Base-by-base conservation (phyloP, 2,797 vertebrate species). In the Dipus sagitta region DNA sequence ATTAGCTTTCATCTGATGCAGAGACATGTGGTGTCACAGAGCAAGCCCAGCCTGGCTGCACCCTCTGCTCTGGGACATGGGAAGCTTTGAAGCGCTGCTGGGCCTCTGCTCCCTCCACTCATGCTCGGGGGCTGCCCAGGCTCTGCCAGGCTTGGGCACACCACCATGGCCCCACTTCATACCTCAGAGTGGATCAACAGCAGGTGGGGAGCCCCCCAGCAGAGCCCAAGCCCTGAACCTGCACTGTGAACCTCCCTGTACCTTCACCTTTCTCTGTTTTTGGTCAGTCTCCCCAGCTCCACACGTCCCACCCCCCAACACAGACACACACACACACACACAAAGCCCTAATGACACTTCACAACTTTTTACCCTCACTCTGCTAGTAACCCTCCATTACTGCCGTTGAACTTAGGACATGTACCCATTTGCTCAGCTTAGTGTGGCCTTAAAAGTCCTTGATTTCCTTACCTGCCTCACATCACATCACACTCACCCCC, bases 351-450 rank as follows among this genome's bases (percentile, higher is more conserved):
- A 6, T 10, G 60, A 89, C 52, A 38, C 13, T 8, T 30, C 18
- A 26, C 1, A 4, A 71, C 10, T 15, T 3, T 0, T 18, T 18
- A 2, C 30, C 10, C 68, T 17, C 7, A 26, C 6, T 34, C 32
- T 12, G 8, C 24, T 52, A 42, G 34, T 14, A 30, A 3, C 4
- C 3, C 6, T 80, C 26, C 54, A 2, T 30, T 32, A 18, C 42
- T 65, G 26, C 12, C 14, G 26, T 72, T 64, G 38, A 52, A 54
- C 23, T 58, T 34, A 75, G 58, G n/a, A 58, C 24, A 82, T 68
- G 34, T 70, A 62, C 68, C 14, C 30, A 34, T 64, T 20, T 32
- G 68, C n/a, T 85, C 75, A 76, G 34, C 14, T 58, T 58, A 58
- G 54, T 58, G 13, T 17, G n/a, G 4, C 17, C 58, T 58, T 0